Conservation (phyloP, 1,140 invertebrate species). For the Asobara japonica region DNA sequence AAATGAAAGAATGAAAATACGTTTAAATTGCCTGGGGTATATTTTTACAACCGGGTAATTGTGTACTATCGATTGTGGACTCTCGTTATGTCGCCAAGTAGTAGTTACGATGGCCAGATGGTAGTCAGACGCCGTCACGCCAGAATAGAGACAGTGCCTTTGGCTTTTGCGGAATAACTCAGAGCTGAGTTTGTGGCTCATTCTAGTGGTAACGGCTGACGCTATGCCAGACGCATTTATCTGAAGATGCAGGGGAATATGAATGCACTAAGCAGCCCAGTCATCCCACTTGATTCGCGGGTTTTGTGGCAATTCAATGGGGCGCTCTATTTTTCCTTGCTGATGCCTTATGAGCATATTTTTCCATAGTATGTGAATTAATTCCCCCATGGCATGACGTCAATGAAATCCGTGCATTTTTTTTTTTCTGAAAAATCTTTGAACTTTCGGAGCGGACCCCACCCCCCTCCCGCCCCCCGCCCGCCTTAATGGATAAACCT, state of each 20-base stretch:
- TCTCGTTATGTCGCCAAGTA: slow-evolving; percentile 5
- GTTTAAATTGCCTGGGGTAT: background rate
- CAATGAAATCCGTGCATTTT: too few relatives aligned
- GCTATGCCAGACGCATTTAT: background rate
- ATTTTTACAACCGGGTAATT: background rate
- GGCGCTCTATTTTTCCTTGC: background rate
- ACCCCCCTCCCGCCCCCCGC: too few relatives aligned
- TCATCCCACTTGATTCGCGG: background rate
- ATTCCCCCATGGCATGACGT: too few relatives aligned
- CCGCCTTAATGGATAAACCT: too few relatives aligned
- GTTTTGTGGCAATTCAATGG: background rate
- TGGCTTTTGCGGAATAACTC: background rate
- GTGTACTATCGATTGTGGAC: background rate
- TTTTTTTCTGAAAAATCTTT: too few relatives aligned
- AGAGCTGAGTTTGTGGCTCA: too few relatives aligned
- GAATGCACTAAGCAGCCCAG: background rate
- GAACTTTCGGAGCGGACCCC: too few relatives aligned
- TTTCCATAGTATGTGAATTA: too few relatives aligned
- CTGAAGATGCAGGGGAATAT: background rate
- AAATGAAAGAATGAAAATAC: background rate
- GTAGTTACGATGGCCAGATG: slow-evolving; percentile 10
- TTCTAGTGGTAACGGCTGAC: slow-evolving; percentile 3
- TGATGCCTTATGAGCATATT: too few relatives aligned
- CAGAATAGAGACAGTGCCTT: background rate
- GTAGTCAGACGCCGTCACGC: background rate